phyloP scores from a whole-genome alignment of 2,797 vertebrate species.

The Enteromius mattozi region DNA sequence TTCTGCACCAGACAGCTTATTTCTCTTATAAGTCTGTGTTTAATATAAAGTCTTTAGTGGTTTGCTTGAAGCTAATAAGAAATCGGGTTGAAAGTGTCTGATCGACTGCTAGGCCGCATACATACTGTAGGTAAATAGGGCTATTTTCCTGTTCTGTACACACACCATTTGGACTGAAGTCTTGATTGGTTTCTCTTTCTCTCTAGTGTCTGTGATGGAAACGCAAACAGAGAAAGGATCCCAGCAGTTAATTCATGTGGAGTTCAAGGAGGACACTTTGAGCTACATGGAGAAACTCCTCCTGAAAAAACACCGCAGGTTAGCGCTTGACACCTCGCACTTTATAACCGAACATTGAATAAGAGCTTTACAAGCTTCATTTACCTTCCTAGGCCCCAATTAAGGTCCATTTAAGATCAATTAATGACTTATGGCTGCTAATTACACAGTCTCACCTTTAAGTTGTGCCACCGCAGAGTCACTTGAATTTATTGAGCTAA shows the following conservation, averaged over 20 bases:
- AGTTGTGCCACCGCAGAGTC: slow-evolving; percentile 16
- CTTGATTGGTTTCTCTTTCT: slow-evolving; percentile 18
- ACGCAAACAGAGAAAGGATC: slow-evolving; percentile 72
- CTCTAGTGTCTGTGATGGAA: slow-evolving; percentile 65
- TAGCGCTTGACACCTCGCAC: slow-evolving; percentile 42
- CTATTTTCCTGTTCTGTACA: not conserved
- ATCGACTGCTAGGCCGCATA: not conserved
- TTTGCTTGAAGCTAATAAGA: slow-evolving; percentile 49
- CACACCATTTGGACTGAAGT: not conserved
- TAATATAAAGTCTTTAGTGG: slow-evolving; percentile 42
- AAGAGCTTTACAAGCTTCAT: slow-evolving; percentile 31
- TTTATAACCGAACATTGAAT: slow-evolving; percentile 25
- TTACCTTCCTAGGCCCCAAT: slow-evolving; percentile 39
- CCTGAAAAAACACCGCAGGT: slow-evolving; percentile 92
- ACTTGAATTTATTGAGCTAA: slow-evolving; percentile 22
- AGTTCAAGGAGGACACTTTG: slow-evolving; percentile 83
- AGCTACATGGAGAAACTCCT: slow-evolving; percentile 91
- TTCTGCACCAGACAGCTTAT: slow-evolving; percentile 9
- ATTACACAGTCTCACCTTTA: slow-evolving; percentile 39
- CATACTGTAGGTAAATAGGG: not conserved
- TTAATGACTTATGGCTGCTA: slow-evolving; percentile 50
- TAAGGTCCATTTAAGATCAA: slow-evolving; percentile 45
- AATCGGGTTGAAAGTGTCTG: not conserved
- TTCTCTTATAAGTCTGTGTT: slow-evolving; percentile 18
- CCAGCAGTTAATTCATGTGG: slow-evolving; percentile 73